Base-by-base conservation (phyloP, 2,797 vertebrate genomes). In the Phoxinus dragarum region DNA sequence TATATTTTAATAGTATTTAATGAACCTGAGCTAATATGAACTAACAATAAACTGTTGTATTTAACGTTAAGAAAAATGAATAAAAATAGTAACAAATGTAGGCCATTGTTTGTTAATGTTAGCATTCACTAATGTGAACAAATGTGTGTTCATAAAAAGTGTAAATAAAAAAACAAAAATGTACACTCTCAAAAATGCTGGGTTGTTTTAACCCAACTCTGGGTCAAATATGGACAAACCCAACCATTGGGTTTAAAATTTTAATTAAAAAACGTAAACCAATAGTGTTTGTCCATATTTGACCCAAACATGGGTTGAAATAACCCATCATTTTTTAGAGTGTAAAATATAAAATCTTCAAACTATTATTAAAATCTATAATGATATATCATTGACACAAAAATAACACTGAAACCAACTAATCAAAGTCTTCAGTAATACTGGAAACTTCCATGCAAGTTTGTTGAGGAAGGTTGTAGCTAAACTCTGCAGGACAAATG, bases 401-500 rank as follows among this genome's bases (percentile, higher is more conserved):
- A 59, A 59, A 59, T 59, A 59, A 34, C 44, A 49, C 31, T 5
- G 27, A 23, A 73, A 47, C 47, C 47, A 75, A 72, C 16, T 47
- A 72, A 44, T 56, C 7, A 4, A 59, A 19, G 47, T 54, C 21
- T 75, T 75, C 0, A 14, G 34, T 34, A 76, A 56, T 59, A 40
- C 74, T 77, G 21, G 6, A 77, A 77, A 59, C 47, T 75, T 75
- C 31, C 52, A 59, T 23, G 36, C 52, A 27, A 59, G 52, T 77
- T 54, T 54, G 31, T 36, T 76, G 34, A 2, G 52, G 21, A 23
- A 38, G 21, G 38, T 10, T 77, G 21, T n/a, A 40, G 74, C 36
- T 77, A 27, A 59, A 59, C 74, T 77, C 52, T 77, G 21, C 7
- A 59, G 74, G 74, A 77, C 52, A 59, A 66, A 66, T 17, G 31